Evolutionary conservation across 2,797 vertebrate genomes (phyloP), one percentile per base, ranked within the genome.

Genomic region (Acipenser transmontanus): DNA sequence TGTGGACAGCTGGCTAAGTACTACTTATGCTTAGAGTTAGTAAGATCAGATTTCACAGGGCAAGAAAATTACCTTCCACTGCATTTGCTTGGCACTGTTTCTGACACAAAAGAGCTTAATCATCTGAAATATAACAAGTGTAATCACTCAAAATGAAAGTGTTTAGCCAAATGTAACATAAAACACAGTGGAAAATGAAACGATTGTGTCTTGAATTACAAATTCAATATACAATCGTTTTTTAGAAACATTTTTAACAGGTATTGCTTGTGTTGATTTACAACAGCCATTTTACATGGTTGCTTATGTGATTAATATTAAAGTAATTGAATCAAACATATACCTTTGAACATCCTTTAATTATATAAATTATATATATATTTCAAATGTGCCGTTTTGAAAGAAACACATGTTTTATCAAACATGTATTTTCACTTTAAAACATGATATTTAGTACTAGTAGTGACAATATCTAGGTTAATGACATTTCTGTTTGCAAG

Each of bases 21-120:
- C 52, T 54, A 54, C 34, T 34, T 34, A 34, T 9, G 52, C 8
- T 54, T 54, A 54, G 52, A 54, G 52, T n/a, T 54, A n/a, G 9
- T 9, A 8, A 54, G 52, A 54, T 54, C 52, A 54, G 2, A 54
- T 54, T 54, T 54, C 52, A 54, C n/a, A 54, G n/a, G n/a, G 52
- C n/a, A 54, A 54, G 52, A 54, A 54, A 34, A 54, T 54, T 9
- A 9, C 52, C n/a, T 54, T 54, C 52, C 52, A 54, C 52, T 54
- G 52, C 7, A n/a, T 54, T 54, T 54, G 52, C n/a, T 54, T 54
- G 52, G 52, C 52, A 54, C 52, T 54, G 52, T n/a, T 54, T 54
- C 52, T 9, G n/a, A 54, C 52, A 54, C 6, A 54, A 54, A 10
- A 34, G 3, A 54, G 52, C n/a, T 54, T 54, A 54, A 54, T 54